Evolutionary conservation across 2,113 vertebrate species (phyloP).

Genomic region (Thermophis baileyi): DNA sequence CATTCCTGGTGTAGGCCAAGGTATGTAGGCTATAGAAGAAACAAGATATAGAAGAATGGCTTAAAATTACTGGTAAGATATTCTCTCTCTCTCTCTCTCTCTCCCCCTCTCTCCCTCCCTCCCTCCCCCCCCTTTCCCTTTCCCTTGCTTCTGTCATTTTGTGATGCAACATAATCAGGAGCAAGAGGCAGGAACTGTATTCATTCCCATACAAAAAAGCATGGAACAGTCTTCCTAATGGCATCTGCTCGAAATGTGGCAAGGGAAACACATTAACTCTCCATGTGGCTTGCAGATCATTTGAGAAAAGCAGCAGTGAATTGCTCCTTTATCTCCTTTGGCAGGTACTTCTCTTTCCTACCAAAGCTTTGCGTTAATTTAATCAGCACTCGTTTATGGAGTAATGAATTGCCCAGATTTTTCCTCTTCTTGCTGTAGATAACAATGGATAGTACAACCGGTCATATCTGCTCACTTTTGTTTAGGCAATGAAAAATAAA

Average conservation of each 20-base stretch:
- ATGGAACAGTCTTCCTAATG: slow-evolving; percentile 12
- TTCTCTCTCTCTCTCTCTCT: neutral
- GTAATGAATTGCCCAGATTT: neutral
- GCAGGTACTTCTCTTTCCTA: neutral
- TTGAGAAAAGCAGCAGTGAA: slow-evolving; percentile 6
- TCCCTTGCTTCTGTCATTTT: neutral
- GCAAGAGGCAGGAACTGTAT: neutral
- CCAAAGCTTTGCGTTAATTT: neutral
- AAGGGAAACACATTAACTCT: slow-evolving; percentile 8
- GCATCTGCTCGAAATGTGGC: slow-evolving; percentile 37
- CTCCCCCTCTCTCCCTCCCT: neutral
- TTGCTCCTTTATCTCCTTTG: neutral
- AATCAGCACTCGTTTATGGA: neutral
- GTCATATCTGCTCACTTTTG: neutral
- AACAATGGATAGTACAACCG: neutral
- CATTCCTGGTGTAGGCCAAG: neutral
- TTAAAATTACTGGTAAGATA: neutral
- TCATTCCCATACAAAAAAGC: neutral
- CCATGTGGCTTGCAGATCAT: neutral
- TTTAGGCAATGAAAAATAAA: neutral
- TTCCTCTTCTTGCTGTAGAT: neutral
- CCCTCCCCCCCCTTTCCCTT: neutral
- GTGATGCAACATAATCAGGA: slow-evolving; percentile 10
- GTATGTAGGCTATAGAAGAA: neutral
- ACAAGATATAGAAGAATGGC: neutral